Evolutionary conservation across 2,888 invertebrate species (phyloP).

Genomic region (Macaria liturata): DNA sequence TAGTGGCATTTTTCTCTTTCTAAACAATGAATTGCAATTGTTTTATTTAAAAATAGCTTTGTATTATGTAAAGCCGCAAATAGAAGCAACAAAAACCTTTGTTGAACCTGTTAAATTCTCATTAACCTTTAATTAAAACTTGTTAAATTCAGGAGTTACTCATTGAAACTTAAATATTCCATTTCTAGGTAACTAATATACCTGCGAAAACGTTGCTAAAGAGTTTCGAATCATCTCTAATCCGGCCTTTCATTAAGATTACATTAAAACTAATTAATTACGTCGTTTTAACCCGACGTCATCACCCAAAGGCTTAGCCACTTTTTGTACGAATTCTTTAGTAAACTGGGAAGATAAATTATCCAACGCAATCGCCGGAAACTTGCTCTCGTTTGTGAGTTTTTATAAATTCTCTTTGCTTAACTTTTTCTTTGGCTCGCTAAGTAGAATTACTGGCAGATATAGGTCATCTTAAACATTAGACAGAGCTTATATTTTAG

Average conservation of each 20-base stretch:
- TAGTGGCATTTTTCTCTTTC: no score
- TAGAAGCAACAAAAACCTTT: no score
- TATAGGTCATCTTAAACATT: no score
- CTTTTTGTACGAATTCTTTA: conserved; percentile 14
- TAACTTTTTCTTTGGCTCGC: background rate
- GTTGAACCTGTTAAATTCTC: no score
- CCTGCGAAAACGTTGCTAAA: conserved; percentile 6
- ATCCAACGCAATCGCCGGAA: background rate
- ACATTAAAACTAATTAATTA: conserved; percentile 20
- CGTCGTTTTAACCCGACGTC: conserved; percentile 4
- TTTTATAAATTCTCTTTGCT: background rate
- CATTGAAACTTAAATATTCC: no score
- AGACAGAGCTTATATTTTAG: no score
- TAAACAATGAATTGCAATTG: no score
- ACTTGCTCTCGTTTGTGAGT: background rate
- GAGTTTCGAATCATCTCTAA: conserved; percentile 3
- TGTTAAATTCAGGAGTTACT: no score
- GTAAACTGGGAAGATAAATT: conserved; percentile 6
- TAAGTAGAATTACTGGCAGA: no score
- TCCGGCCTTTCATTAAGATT: conserved; percentile 16
- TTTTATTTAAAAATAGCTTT: no score
- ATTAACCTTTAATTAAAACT: no score
- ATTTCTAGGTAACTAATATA: conserved; percentile 1
- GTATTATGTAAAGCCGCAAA: no score
- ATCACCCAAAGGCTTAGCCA: conserved; percentile 14